Conservation (phyloP, 2,797 vertebrate species). For the Octomys mimax region DNA sequence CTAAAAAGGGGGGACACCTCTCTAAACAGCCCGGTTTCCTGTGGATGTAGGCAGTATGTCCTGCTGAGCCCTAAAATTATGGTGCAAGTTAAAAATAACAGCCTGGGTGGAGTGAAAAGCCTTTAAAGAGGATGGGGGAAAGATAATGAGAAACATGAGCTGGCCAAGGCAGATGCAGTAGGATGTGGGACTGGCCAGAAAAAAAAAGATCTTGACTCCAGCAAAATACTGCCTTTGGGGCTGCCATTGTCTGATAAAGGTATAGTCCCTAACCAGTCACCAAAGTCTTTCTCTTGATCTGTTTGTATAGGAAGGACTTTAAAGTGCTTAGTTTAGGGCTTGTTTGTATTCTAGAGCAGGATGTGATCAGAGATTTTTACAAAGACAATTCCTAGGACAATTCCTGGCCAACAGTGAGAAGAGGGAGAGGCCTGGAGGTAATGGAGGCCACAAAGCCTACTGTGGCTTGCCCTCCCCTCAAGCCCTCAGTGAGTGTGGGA, state of each 20-base stretch:
- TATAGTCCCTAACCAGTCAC: background rate
- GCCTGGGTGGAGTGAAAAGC: slow-evolving; percentile 65
- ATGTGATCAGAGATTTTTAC: background rate
- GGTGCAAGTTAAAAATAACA: slow-evolving; percentile 76
- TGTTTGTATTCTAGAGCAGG: background rate
- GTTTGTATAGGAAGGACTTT: background rate
- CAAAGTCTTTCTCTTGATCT: slow-evolving; percentile 13
- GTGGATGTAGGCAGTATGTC: slow-evolving; percentile 50
- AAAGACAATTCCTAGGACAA: slow-evolving; percentile 22
- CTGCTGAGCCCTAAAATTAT: slow-evolving; percentile 71
- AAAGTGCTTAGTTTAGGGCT: background rate
- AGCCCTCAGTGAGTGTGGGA: slow-evolving; percentile 74
- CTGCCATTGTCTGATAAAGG: slow-evolving; percentile 12
- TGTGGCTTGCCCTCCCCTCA: slow-evolving; percentile 60
- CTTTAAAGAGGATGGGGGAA: slow-evolving; percentile 68
- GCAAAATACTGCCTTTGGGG: slow-evolving; percentile 31
- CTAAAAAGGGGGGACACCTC: background rate
- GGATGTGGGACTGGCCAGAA: slow-evolving; percentile 79
- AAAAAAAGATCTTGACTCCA: slow-evolving; percentile 44
- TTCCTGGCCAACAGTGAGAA: background rate
- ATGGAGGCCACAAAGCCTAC: background rate
- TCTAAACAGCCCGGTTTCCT: slow-evolving; percentile 44
- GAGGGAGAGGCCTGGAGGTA: slow-evolving; percentile 35
- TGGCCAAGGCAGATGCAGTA: slow-evolving; percentile 35
- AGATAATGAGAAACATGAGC: slow-evolving; percentile 80